Evolutionary conservation across 2,797 vertebrate genomes (phyloP).

Genomic region (Sitta carolinensis): DNA sequence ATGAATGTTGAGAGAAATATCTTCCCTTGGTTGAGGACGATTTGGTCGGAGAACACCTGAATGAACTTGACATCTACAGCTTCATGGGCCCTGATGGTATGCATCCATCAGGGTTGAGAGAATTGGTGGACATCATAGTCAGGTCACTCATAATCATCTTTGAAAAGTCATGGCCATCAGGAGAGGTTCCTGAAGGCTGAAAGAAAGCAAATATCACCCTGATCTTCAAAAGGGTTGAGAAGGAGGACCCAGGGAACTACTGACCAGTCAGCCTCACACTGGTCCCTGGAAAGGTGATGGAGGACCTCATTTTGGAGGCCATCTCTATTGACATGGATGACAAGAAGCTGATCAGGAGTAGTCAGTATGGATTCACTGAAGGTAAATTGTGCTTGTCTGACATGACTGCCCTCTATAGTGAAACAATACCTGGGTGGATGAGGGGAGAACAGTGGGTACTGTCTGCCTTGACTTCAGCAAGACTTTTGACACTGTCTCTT

Average conservation of each 20-base stretch:
- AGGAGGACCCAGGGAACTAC: background rate
- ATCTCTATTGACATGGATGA: background rate
- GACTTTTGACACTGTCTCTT: rapidly evolving
- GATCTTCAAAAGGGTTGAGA: background rate
- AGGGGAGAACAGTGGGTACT: background rate
- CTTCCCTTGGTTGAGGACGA: background rate
- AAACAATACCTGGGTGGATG: background rate
- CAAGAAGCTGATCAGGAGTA: background rate
- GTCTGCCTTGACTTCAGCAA: rapidly evolving
- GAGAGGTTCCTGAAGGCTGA: background rate
- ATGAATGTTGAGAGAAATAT: background rate
- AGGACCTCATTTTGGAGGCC: background rate
- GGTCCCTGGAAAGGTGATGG: background rate
- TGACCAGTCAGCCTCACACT: rapidly evolving
- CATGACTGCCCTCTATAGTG: background rate
- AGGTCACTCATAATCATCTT: background rate
- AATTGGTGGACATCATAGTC: background rate
- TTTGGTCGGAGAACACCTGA: background rate
- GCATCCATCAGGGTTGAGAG: background rate
- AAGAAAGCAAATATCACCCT: background rate
- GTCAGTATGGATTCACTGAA: background rate
- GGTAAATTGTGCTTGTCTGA: background rate
- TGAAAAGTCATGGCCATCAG: background rate
- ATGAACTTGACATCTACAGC: background rate
- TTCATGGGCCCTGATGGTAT: too few species aligned